phyloP scores from a whole-genome alignment of 2,797 vertebrate species.

The Sebastes flavidus region DNA sequence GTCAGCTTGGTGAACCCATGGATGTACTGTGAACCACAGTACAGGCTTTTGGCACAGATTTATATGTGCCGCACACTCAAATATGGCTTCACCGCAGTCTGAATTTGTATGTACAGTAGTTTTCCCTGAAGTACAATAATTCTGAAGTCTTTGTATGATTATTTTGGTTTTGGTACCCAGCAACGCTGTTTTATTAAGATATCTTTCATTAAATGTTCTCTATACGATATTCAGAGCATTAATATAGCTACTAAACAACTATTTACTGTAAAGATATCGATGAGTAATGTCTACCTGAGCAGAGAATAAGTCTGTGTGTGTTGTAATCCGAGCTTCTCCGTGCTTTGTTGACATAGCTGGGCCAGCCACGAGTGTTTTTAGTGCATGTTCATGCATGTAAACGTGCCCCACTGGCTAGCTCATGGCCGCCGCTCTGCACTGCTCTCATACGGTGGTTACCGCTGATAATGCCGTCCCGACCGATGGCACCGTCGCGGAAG shows the following conservation, averaged over 20 bases:
- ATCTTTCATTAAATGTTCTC: background rate
- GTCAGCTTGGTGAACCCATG: background rate
- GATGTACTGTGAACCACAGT: background rate
- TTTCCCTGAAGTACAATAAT: background rate
- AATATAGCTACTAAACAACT: no score
- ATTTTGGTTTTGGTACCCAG: background rate
- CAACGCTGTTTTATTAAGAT: background rate
- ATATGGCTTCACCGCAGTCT: background rate
- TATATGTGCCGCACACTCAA: background rate
- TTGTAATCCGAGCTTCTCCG: no score
- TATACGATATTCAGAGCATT: no score
- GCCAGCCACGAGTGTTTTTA: no score
- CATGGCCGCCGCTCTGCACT: no score
- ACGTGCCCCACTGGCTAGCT: no score
- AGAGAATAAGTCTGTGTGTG: no score
- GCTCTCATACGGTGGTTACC: no score
- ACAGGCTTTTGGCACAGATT: background rate
- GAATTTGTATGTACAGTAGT: background rate
- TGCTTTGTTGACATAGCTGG: no score
- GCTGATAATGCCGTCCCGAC: no score
- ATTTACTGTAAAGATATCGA: background rate
- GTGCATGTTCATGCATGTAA: no score
- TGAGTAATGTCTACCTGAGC: background rate
- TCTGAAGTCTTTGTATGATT: background rate
- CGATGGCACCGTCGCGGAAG: no score